Percentiles rank a stretch among this genome's conserved stretches.
Evolutionary conservation across 1,140 invertebrate species (phyloP).

Genomic region (Andrena cerasifolii): DNA sequence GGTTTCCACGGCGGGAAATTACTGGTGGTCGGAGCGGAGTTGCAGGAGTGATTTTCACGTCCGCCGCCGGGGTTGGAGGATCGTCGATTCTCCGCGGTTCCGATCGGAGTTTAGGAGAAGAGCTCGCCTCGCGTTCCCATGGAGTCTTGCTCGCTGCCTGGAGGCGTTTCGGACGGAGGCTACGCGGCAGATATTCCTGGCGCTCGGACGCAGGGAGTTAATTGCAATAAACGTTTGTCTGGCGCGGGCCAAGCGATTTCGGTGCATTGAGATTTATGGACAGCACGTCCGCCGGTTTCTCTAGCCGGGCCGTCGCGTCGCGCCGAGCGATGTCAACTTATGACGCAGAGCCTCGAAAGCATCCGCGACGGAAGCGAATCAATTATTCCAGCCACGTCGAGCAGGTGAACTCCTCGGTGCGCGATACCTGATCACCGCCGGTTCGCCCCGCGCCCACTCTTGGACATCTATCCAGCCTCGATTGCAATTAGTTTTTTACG

Average conservation of each 20-base stretch:
- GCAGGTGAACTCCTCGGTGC: constrained; percentile 28
- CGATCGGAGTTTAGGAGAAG: too few relatives aligned
- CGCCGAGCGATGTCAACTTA: not conserved
- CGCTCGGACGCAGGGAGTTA: constrained; percentile 46
- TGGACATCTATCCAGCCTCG: constrained; percentile 28
- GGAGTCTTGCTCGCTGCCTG: too few relatives aligned
- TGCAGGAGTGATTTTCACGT: not conserved
- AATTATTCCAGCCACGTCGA: constrained; percentile 44
- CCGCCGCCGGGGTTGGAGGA: too few relatives aligned
- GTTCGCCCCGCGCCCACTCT: not conserved
- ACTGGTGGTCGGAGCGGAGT: not conserved
- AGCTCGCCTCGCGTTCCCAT: too few relatives aligned
- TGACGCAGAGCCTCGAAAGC: constrained; percentile 2
- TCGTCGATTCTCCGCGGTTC: not conserved
- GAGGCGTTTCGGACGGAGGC: too few relatives aligned
- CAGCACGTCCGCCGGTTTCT: constrained; percentile 40
- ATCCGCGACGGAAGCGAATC: constrained; percentile 38
- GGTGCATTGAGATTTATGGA: constrained; percentile 59
- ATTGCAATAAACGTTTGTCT: constrained; percentile 28
- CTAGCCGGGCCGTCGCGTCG: not conserved
- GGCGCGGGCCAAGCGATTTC: constrained; percentile 40
- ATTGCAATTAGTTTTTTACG: constrained; percentile 32
- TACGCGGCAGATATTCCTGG: not conserved
- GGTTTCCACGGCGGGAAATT: not conserved
- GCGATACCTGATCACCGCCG: constrained; percentile 36